Percentiles rank a stretch among this genome's conserved stretches.
Conservation (phyloP, 2,888 invertebrate species). For the Cerceris rybyensis region DNA sequence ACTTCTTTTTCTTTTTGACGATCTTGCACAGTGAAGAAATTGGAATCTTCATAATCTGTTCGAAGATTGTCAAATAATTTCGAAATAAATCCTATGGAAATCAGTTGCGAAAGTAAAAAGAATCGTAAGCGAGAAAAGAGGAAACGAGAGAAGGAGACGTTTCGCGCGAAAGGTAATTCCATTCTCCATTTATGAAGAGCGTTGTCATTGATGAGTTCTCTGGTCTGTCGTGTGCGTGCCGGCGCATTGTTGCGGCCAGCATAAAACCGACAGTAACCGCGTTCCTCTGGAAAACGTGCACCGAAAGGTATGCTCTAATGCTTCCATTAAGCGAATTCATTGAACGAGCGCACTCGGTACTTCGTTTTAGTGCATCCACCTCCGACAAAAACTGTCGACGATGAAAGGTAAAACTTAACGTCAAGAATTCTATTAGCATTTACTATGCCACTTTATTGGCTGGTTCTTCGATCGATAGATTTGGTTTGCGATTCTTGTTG, state of each 20-base stretch:
- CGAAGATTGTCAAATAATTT: too few relatives aligned
- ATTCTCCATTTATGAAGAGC: slow-evolving; percentile 15
- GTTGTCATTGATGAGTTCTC: slow-evolving; percentile 31
- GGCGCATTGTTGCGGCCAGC: slow-evolving; percentile 48
- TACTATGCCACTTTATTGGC: background rate
- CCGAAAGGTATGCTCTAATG: slow-evolving; percentile 53
- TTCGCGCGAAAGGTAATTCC: slow-evolving; percentile 11
- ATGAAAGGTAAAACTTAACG: slow-evolving; percentile 26
- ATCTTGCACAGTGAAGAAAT: too few relatives aligned
- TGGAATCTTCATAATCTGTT: too few relatives aligned
- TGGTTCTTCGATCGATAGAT: background rate
- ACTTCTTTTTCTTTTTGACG: too few relatives aligned
- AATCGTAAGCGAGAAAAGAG: too few relatives aligned
- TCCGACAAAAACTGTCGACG: background rate
- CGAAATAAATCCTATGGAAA: too few relatives aligned
- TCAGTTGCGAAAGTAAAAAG: too few relatives aligned
- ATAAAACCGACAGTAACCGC: slow-evolving; percentile 46
- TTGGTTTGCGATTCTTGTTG: background rate
- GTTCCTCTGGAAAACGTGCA: slow-evolving; percentile 48
- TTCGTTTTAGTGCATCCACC: slow-evolving; percentile 8
- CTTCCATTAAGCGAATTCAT: slow-evolving; percentile 59
- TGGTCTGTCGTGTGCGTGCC: background rate
- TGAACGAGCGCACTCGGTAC: slow-evolving; percentile 34
- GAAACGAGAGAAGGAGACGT: background rate
- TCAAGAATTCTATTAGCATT: slow-evolving; percentile 12